Base-by-base conservation (phyloP, 2,113 vertebrate species). In the Varanus komodoensis region DNA sequence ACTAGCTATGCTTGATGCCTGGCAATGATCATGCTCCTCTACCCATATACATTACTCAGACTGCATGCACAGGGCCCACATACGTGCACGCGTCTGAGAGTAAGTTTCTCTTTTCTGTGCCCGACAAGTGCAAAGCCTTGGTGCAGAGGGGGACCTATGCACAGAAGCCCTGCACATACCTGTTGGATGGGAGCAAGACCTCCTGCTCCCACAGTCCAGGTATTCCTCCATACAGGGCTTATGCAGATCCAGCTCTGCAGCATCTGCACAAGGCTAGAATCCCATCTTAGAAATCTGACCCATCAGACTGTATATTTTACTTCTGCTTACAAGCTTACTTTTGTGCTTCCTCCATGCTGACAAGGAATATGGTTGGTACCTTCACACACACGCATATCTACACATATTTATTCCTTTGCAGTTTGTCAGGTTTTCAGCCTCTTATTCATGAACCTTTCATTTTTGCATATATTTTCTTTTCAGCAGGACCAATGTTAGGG, bases 401-500 rank as follows among this genome's bases (percentile, higher is more conserved):
- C 23, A 78, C 3, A 48, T 90, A 50, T 50, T 48, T 85, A 21
- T 50, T 89, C 71, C 81, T n/a, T 75, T 93, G 87, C 64, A 86
- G n/a, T 19, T 52, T 6, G 3, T 84, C 27, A 57, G 75, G 86
- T 48, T 79, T 74, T 75, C 27, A 77, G 61, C 64, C 38, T 27
- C 8, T 80, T 80, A 85, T 84, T 91, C 50, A 79, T 88, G 90
- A 14, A 5, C 68, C 57, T 85, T 88, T 79, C 0, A 80, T 34
- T 69, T 74, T 84, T 89, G 84, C 48, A 50, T 82, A 61, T 86
- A 3, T 87, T 91, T 73, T 17, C 57, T 84, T 90, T 82, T 71
- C 38, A 92, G 82, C 8, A 3, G 25, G 21, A 73, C 12, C 57
- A 88, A 82, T 32, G 25, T 74, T 50, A 19, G 88, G 90, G 91